Evolutionary conservation across 1,140 invertebrate species (phyloP), one percentile per base, ranked within the genome.

Genomic region (Zaprionus gabonicus): DNA sequence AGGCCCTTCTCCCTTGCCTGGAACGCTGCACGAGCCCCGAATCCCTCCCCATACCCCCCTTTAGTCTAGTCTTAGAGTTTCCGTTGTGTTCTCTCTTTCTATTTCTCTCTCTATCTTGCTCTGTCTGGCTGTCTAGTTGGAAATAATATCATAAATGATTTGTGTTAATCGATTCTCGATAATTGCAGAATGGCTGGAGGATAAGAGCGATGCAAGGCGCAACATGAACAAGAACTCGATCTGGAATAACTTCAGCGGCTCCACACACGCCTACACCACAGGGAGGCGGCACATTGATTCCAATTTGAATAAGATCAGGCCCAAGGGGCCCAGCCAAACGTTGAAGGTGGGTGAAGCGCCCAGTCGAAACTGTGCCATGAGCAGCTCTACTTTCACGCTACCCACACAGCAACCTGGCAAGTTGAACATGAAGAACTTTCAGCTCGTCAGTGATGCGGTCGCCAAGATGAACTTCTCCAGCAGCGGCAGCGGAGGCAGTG

Each of bases 401-500:
- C 83, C 83, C 84, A 87, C 83, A 58, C 92, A 96, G 94, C 96
- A 97, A 95, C 97, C 97, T 7, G 97, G 97, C 58, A 98, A 98
- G 94, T 94, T 98, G 80, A 97, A 98, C 92, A 94, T 98, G 93
- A 97, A 97, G 92, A 97, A 97, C 92, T 98, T 96, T 93, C 96
- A 96, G 25, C 95, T 97, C 88, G 97, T 98, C 15, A 97, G 97
- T 74, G 97, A 98, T 91, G 97, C 97, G 1, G 86, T 95, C 81
- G 95, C 95, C 41, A 94, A 96, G 81, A 96, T 97, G 95, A 96
- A 95, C 82, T 94, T 97, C 73, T 94, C 93, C 38, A 88, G 92
- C 57, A 80, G 78, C n/a, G 78, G 78, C 36, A 81, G 80, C 15
- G 94, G 78, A 13, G 78, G 78, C 36, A 81, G 80, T 17, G 94